phyloP scores from a whole-genome alignment of 2,113 vertebrate genomes.

The Mastomys natalensis region DNA sequence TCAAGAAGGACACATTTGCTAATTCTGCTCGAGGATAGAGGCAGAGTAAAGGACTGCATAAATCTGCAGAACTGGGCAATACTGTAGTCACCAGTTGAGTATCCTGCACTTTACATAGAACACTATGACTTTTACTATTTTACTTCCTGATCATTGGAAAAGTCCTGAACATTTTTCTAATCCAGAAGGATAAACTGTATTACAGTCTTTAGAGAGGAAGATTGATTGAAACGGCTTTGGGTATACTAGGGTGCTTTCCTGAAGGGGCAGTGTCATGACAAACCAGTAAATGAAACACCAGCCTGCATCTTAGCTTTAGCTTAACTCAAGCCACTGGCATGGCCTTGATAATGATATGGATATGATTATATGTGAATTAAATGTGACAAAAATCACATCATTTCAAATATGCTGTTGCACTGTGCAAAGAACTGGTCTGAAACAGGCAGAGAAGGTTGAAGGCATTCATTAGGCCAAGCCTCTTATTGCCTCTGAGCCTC shows the following conservation, averaged over 20 bases:
- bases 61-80: constrained; percentile 15
- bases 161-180: neutral
- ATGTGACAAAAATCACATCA: constrained; percentile 23
- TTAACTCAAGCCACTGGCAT: neutral
- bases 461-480: constrained; percentile 47
- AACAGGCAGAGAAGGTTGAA: constrained; percentile 39
- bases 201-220: neutral
- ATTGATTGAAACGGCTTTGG: neutral
- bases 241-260: neutral
- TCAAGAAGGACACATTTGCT: constrained; percentile 7
- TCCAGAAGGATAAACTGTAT: neutral
- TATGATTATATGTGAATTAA: neutral
- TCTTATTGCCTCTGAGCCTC: constrained; percentile 63
- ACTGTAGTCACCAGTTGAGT: neutral
- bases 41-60: neutral
- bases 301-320: neutral
- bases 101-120: constrained; percentile 4
- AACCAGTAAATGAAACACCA: neutral
- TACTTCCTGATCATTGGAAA: neutral
- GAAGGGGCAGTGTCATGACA: neutral
- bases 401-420: constrained; percentile 36
- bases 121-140: neutral
- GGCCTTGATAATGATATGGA: neutral
- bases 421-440: constrained; percentile 45
- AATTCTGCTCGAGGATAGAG: constrained; percentile 28